Conservation (phyloP, 1,140 invertebrate genomes). For the Carcinoscorpius rotundicauda region DNA sequence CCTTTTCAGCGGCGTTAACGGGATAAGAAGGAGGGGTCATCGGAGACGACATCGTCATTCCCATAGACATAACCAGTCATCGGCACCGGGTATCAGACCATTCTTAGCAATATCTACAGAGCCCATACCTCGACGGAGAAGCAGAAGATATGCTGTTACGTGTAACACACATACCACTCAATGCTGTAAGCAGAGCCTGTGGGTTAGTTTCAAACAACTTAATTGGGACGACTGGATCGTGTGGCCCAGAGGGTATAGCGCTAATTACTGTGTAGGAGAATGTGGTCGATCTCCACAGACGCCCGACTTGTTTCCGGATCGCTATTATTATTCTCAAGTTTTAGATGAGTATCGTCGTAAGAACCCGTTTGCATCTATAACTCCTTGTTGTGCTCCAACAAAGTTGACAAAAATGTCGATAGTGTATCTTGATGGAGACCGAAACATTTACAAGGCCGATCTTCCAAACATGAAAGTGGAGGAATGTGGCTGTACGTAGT, state of each 20-base stretch:
- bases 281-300: constrained; percentile 53
- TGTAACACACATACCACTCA: constrained; percentile 59
- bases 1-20: constrained; percentile 25
- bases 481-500: constrained; percentile 80
- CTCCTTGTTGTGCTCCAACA: constrained; percentile 84
- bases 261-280: constrained; percentile 83
- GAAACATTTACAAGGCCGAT: constrained; percentile 83
- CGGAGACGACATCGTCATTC: not conserved
- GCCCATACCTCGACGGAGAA: constrained; percentile 45
- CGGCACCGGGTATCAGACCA: constrained; percentile 39
- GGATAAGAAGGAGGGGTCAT: constrained; percentile 11
- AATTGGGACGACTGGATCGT: constrained; percentile 95
- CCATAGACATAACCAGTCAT: constrained; percentile 27
- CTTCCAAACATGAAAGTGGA: constrained; percentile 93
- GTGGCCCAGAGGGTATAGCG: constrained; percentile 68
- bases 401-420: constrained; percentile 85
- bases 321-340: constrained; percentile 64
- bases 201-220: constrained; percentile 75
- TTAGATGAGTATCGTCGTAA: constrained; percentile 74
- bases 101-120: constrained; percentile 73
- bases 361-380: constrained; percentile 50
- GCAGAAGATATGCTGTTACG: constrained; percentile 64
- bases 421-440: constrained; percentile 81
- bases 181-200: constrained; percentile 83
- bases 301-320: constrained; percentile 62